These are phyloP conservation scores for Gymnothorax reevesii DNA, from an alignment of 2,797 vertebrate genomes.

Conservation along the genomic window DNA sequence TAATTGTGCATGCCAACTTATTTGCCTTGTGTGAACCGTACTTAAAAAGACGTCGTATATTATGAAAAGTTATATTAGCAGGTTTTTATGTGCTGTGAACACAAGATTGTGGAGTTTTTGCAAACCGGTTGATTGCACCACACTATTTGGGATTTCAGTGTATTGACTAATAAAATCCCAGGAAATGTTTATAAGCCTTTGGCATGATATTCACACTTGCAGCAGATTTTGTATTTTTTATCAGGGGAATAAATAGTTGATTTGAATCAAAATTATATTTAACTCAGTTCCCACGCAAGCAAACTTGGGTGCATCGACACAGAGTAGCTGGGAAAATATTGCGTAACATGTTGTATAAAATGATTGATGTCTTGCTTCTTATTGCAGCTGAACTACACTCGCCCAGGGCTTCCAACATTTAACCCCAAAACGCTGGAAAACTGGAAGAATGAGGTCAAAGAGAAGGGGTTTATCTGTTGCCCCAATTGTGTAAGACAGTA, in stretches of 20 bases:
- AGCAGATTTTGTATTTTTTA: no score
- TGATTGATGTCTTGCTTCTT: not conserved
- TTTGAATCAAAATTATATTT: not conserved
- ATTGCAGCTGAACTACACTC: constrained; percentile 91
- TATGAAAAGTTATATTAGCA: no score
- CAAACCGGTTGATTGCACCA: no score
- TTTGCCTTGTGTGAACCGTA: no score
- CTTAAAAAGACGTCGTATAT: no score
- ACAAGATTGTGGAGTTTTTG: no score
- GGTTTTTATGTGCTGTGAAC: no score
- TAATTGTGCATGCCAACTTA: no score
- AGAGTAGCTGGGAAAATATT: not conserved
- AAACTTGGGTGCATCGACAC: not conserved
- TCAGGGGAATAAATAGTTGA: not conserved
- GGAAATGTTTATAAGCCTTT: no score
- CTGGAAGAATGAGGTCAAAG: constrained; percentile 96
- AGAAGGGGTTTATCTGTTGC: constrained; percentile 95
- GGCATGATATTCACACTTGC: no score
- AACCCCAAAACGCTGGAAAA: constrained; percentile 85
- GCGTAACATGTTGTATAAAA: not conserved
- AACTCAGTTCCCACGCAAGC: not conserved
- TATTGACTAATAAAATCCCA: no score
- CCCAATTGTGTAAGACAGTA: constrained; percentile 83
- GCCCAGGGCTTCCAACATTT: constrained; percentile 91
- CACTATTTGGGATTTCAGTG: no score